Evolutionary conservation across 2,113 vertebrate genomes (phyloP).

Genomic region (Beaufortia kweichowensis): DNA sequence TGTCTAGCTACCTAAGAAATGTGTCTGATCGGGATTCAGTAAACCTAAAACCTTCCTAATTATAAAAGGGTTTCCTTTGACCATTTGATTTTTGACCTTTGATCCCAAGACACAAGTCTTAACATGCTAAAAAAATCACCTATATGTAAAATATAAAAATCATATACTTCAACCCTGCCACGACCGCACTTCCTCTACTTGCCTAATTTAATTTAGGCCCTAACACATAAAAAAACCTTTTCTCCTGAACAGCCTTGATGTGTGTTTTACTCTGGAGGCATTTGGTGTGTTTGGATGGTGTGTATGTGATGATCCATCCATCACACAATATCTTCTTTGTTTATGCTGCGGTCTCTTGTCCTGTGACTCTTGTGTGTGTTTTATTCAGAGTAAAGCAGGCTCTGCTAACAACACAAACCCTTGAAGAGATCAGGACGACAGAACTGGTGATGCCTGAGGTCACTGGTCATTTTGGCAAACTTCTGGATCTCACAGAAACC

Average conservation of each 20-base stretch:
- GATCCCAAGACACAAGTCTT: too few species aligned
- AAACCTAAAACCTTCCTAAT: too few species aligned
- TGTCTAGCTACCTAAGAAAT: too few species aligned
- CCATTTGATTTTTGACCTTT: too few species aligned
- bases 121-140: too few species aligned
- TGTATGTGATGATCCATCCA: constrained; percentile 4
- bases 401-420: background rate
- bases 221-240: constrained; percentile 44
- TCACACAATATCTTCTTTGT: constrained; percentile 35
- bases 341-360: constrained; percentile 30
- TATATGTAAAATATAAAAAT: background rate
- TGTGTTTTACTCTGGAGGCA: constrained; percentile 16
- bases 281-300: constrained; percentile 29
- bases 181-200: background rate
- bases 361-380: constrained; percentile 43
- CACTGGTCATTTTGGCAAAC: constrained; percentile 22
- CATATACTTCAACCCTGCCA: background rate
- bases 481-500: constrained; percentile 35
- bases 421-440: constrained; percentile 6
- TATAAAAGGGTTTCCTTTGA: too few species aligned
- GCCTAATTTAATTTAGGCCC: constrained; percentile 17
- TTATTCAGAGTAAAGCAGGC: constrained; percentile 29
- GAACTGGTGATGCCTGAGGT: constrained; percentile 11
- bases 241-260: constrained; percentile 1
- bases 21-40: too few species aligned